phyloP scores from a whole-genome alignment of 2,888 invertebrate genomes.

The Stenoptilia bipunctidactyla region DNA sequence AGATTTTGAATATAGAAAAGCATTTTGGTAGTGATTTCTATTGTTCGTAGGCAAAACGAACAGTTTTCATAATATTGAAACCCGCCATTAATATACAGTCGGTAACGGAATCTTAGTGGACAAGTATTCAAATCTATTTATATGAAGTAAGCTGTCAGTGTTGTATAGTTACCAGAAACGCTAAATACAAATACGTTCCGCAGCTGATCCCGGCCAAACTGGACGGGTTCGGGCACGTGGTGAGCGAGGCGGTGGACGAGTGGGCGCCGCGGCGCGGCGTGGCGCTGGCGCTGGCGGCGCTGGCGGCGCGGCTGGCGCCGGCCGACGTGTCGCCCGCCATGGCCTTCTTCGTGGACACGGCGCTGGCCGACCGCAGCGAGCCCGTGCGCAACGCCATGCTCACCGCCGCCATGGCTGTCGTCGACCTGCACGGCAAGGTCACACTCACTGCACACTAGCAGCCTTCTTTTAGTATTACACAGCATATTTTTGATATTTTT shows the following conservation, averaged over 20 bases:
- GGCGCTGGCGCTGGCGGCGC: slow-evolving; percentile 83
- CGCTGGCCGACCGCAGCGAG: slow-evolving; percentile 87
- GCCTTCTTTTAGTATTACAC: too few species aligned
- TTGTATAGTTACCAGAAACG: too few species aligned
- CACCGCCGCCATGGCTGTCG: slow-evolving; percentile 90
- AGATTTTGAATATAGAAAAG: too few species aligned
- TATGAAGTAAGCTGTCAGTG: too few species aligned
- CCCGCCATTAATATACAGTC: too few species aligned
- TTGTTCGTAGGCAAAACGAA: too few species aligned
- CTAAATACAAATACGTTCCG: too few species aligned
- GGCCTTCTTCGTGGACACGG: slow-evolving; percentile 87
- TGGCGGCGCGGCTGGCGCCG: slow-evolving; percentile 79
- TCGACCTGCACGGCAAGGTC: slow-evolving; percentile 93
- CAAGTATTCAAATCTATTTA: too few species aligned
- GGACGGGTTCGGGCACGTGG: slow-evolving; percentile 92
- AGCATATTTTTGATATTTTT: too few species aligned
- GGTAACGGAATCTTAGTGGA: too few species aligned
- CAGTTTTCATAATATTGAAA: too few species aligned
- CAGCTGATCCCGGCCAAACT: slow-evolving; percentile 86
- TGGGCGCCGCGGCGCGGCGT: slow-evolving; percentile 93
- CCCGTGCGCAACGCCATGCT: slow-evolving; percentile 91
- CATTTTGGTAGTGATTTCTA: too few species aligned
- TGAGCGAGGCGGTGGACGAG: slow-evolving; percentile 87
- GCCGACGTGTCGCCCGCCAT: slow-evolving; percentile 78
- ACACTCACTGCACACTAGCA: background rate